Base-by-base conservation (phyloP, 2,797 vertebrate species). In the Euphonia xanthogaster region DNA sequence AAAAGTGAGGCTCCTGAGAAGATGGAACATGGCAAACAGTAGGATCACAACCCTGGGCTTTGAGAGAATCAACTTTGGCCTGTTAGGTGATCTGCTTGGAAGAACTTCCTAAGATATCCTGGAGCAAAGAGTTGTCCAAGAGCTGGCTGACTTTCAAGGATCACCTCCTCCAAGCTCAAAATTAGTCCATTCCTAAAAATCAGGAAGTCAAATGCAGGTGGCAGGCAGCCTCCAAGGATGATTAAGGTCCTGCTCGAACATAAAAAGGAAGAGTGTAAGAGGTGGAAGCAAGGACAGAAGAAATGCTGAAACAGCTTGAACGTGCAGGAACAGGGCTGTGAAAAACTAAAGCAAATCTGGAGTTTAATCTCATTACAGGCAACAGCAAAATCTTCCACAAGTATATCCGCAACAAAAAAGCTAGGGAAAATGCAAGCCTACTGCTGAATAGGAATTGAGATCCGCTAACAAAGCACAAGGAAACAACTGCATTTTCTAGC, bases 311-410 rank as follows among this genome's bases (percentile, higher is more conserved):
- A 78, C 3, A 74, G 28, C 45, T 10, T 50, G 20, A 81, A 18
- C 0, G 1, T 37, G 66, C 31, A 81, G 12, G 10, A 33, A 53
- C 10, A 3, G 3, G 1, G 6, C 1, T 63, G 28, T 17, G 28
- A 44, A 89, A 78, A 66, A 60, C 10, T 9, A 76, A 80, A 87
- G 37, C 6, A 1, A 47, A 15, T 31, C 28, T 65, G 28, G 24
- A 84, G 37, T 63, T 87, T 50, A 42, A 42, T 65, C 51, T 82
- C 18, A 22, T 74, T 37, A 66, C 1, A 82, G 47, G 39, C 17
- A 70, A 81, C 30, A 71, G 33, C 7, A 53, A 79, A 57, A 72
- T 18, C 19, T 90, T 70, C 31, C 51, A 27, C 6, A 54, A 33
- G 6, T 22, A 22, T 20, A 80, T 14, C 21, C 5, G 8, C 37